Conservation (phyloP, 2,888 invertebrate genomes). For the Marronus borbonicus region DNA sequence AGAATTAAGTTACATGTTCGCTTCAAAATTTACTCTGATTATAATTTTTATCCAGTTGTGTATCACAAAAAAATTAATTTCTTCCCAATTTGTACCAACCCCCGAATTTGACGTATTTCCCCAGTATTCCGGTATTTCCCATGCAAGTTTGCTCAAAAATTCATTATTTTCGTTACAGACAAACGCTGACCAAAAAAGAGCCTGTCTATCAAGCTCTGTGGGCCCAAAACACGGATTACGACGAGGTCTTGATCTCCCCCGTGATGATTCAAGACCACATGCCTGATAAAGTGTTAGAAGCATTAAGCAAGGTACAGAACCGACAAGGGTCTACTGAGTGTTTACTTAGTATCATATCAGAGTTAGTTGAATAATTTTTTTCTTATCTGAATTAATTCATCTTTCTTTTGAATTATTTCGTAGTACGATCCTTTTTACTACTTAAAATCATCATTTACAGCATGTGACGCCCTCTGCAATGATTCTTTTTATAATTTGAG, state of each 20-base stretch:
- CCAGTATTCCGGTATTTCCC: neutral
- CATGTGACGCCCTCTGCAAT: neutral
- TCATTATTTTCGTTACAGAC: conserved; percentile 69
- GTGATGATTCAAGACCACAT: conserved; percentile 94
- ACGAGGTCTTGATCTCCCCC: conserved; percentile 90
- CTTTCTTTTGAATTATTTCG: neutral
- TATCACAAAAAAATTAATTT: no score
- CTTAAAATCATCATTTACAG: neutral
- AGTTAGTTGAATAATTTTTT: conserved; percentile 18
- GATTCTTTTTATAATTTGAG: conserved; percentile 1
- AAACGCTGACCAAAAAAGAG: conserved; percentile 79
- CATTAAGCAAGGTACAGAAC: conserved; percentile 83
- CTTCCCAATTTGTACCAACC: neutral
- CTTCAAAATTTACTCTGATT: neutral
- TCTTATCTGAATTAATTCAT: neutral
- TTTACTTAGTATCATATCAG: conserved; percentile 45
- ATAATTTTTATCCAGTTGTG: no score
- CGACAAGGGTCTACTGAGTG: conserved; percentile 49
- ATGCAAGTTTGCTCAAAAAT: neutral
- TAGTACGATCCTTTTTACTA: neutral
- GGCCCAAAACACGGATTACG: conserved; percentile 88
- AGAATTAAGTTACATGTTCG: neutral
- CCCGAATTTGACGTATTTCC: conserved; percentile 8
- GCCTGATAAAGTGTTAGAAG: conserved; percentile 89
- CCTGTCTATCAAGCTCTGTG: conserved; percentile 91